These are phyloP conservation scores for Parnassius smintheus DNA, from an alignment of 2,888 invertebrate genomes.

Conservation along the genomic window DNA sequence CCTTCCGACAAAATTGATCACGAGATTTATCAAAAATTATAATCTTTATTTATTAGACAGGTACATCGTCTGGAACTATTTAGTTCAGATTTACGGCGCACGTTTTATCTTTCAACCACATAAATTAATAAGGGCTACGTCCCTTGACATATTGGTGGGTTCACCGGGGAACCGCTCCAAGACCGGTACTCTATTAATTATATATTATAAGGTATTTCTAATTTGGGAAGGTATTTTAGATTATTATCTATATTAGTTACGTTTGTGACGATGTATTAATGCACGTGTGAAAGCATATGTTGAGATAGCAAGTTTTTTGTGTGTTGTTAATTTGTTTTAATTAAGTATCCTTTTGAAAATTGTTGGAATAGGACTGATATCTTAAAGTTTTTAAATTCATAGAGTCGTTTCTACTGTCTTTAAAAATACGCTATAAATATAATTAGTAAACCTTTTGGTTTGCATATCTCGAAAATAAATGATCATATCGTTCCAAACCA, in stretches of 20 bases:
- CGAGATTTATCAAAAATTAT: conserved; percentile 29
- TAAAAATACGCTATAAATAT: too few species aligned
- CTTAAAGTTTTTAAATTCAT: too few species aligned
- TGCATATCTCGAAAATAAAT: too few species aligned
- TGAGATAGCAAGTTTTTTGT: conserved; percentile 9
- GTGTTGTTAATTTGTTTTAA: background rate
- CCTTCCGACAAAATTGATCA: conserved; percentile 26
- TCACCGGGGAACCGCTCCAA: conserved; percentile 30
- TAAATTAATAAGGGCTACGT: conserved; percentile 29
- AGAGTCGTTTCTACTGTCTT: too few species aligned
- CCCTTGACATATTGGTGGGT: conserved; percentile 29
- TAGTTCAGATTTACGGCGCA: conserved; percentile 34
- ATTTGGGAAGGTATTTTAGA: conserved; percentile 36
- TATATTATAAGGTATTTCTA: conserved; percentile 15
- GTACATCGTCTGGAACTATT: conserved; percentile 31
- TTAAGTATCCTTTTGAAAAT: too few species aligned
- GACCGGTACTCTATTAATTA: conserved; percentile 25
- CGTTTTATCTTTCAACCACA: conserved; percentile 30
- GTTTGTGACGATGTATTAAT: conserved; percentile 34
- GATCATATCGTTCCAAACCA: too few species aligned
- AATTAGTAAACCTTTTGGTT: too few species aligned
- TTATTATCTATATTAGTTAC: conserved; percentile 39
- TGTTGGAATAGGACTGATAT: too few species aligned
- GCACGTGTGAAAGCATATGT: conserved; percentile 31
- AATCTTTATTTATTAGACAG: conserved; percentile 36